phyloP scores from a whole-genome alignment of 2,888 invertebrate species.

The Baronia brevicornis region DNA sequence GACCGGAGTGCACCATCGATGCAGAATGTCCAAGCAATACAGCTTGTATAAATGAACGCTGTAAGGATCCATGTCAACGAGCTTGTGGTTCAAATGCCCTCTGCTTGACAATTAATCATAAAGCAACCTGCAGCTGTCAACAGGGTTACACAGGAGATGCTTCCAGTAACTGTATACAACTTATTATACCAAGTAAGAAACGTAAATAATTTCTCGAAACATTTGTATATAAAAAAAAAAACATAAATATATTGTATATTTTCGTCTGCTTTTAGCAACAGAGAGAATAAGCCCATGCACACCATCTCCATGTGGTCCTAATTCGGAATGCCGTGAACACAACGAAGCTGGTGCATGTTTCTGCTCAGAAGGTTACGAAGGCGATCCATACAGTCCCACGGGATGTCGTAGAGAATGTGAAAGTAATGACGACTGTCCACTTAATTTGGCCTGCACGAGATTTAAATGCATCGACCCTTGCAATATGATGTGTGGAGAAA shows the following conservation, averaged over 20 bases:
- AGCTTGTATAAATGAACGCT: conserved; percentile 87
- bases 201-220: conserved; percentile 3
- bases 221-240: not conserved
- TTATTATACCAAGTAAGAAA: conserved; percentile 61
- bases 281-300: conserved; percentile 84
- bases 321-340: conserved; percentile 87
- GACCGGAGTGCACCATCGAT: conserved; percentile 87
- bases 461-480: conserved; percentile 92
- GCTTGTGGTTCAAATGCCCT: conserved; percentile 86
- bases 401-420: conserved; percentile 88
- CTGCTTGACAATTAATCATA: conserved; percentile 90
- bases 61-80: conserved; percentile 88
- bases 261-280: conserved; percentile 35
- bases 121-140: conserved; percentile 86
- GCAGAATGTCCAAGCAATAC: conserved; percentile 88
- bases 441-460: conserved; percentile 83
- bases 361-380: conserved; percentile 85
- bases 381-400: conserved; percentile 85
- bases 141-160: conserved; percentile 90
- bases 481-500: conserved; percentile 86
- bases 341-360: conserved; percentile 91
- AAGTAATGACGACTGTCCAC: conserved; percentile 83
- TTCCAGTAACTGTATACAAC: conserved; percentile 77
- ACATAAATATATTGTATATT: conserved; percentile 2
- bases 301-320: conserved; percentile 90